phyloP scores from a whole-genome alignment of 2,888 invertebrate genomes.

The Congeria kusceri region DNA sequence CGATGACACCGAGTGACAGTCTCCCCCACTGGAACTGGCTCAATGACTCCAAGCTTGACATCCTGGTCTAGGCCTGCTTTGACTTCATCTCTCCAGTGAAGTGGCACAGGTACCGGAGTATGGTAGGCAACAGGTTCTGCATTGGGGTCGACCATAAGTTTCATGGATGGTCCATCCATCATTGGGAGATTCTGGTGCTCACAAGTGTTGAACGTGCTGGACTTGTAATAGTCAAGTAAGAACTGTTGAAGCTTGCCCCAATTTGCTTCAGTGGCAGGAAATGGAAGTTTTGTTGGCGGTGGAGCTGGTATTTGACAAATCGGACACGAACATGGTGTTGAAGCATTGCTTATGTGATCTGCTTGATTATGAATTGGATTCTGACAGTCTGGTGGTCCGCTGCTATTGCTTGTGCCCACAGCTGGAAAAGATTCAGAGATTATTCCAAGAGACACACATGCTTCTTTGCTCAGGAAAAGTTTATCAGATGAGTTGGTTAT shows the following conservation, averaged over 20 bases:
- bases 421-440: conserved; percentile 59
- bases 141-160: too few species aligned
- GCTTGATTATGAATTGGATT: background rate
- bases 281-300: conserved; percentile 58
- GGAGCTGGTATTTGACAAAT: conserved; percentile 48
- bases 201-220: conserved; percentile 75
- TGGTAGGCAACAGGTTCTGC: too few species aligned
- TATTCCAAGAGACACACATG: conserved; percentile 67
- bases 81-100: too few species aligned
- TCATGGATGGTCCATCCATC: too few species aligned
- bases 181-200: too few species aligned
- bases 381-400: too few species aligned
- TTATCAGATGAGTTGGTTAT: conserved; percentile 68
- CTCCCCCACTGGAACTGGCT: too few species aligned
- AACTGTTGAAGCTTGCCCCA: conserved; percentile 49
- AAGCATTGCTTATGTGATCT: background rate
- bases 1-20: too few species aligned
- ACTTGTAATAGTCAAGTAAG: conserved; percentile 64
- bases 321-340: conserved; percentile 34
- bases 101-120: too few species aligned
- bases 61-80: too few species aligned
- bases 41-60: too few species aligned
- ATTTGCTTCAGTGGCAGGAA: conserved; percentile 60
- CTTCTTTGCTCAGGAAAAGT: conserved; percentile 70
- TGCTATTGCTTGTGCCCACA: too few species aligned